A percentile compares a stretch with the other conserved stretches of the same genome.
These are phyloP conservation scores for Spinibarbus caldwelli DNA, from an alignment of 2,797 vertebrate species.

Conservation along the genomic window DNA sequence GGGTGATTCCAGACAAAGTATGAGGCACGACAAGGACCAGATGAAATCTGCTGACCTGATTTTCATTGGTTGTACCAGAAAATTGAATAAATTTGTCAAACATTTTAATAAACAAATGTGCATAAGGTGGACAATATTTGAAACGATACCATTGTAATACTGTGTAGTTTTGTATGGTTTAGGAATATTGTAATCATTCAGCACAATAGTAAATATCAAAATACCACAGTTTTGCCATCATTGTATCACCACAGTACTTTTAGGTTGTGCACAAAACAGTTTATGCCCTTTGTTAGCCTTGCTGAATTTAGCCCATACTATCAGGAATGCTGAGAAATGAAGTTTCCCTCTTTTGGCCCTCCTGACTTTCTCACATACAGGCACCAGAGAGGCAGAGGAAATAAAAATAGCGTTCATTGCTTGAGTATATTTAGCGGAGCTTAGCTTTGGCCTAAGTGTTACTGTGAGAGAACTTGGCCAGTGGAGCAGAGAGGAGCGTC, in stretches of 20 bases:
- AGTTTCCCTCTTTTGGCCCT: constrained; percentile 48
- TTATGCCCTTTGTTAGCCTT: constrained; percentile 1
- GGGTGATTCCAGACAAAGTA: neutral
- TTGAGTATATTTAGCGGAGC: constrained; percentile 78
- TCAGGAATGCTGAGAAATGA: constrained; percentile 57
- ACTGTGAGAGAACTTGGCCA: constrained; percentile 65
- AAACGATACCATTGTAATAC: no score
- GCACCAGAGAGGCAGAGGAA: constrained; percentile 56
- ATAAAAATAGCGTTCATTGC: constrained; percentile 74
- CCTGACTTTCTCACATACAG: constrained; percentile 36
- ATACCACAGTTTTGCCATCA: no score
- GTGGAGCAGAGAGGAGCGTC: constrained; percentile 50
- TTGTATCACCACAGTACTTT: neutral
- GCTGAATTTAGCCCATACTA: constrained; percentile 48
- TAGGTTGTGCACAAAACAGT: neutral
- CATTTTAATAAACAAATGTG: no score
- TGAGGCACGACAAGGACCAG: neutral
- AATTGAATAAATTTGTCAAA: no score
- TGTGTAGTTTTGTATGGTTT: no score
- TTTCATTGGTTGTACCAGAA: neutral
- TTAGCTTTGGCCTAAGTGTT: constrained; percentile 58
- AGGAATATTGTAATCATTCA: neutral
- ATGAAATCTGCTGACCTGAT: neutral
- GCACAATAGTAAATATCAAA: neutral
- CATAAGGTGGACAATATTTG: no score